These are phyloP conservation scores for Patella caerulea DNA, from an alignment of 2,888 invertebrate genomes.

Conservation along the genomic window DNA sequence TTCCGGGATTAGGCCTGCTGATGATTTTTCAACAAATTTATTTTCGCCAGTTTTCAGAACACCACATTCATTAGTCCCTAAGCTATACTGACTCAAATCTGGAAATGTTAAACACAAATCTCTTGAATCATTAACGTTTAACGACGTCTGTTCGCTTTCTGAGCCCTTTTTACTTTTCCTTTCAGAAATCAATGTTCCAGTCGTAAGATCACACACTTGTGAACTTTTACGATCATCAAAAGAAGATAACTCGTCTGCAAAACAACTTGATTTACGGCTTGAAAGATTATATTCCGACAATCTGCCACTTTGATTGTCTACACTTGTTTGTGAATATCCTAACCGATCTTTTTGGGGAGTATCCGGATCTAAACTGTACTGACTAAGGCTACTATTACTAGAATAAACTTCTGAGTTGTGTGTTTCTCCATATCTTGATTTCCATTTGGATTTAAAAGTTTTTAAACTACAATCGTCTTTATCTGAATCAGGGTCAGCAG, in stretches of 20 bases:
- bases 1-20: background rate
- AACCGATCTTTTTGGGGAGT: background rate
- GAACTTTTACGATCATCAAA: background rate
- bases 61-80: background rate
- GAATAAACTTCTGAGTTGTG: background rate
- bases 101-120: background rate
- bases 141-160: background rate
- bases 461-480: conserved; percentile 20
- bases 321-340: background rate
- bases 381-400: conserved; percentile 8
- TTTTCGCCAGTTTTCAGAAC: background rate
- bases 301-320: background rate
- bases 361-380: background rate
- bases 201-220: background rate
- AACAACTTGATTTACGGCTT: background rate
- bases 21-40: background rate
- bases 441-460: background rate
- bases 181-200: background rate
- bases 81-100: background rate
- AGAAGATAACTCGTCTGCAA: background rate
- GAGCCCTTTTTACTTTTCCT: background rate
- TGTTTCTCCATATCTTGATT: background rate
- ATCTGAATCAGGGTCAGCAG: conserved; percentile 31
- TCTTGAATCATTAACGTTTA: background rate
- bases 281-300: background rate